Percentiles rank a stretch among this genome's conserved stretches.
These are phyloP conservation scores for Nymphalis polychloros DNA, from an alignment of 2,888 invertebrate genomes.

Conservation along the genomic window DNA sequence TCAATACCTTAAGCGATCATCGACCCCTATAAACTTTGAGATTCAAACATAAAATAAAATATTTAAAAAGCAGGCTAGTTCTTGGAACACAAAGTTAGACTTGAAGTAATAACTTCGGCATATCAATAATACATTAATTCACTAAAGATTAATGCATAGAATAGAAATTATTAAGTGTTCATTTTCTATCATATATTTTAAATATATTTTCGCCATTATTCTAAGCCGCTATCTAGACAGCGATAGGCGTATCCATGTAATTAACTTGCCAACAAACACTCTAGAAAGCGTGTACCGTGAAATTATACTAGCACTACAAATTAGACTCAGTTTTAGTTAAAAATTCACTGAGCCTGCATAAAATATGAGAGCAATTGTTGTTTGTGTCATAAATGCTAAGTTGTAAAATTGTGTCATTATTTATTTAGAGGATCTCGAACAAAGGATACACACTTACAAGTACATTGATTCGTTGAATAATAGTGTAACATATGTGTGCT, in stretches of 20 bases:
- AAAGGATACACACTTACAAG: no score
- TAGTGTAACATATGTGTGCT: no score
- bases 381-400: constrained; percentile 10
- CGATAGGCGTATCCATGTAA: constrained; percentile 14
- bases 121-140: not conserved
- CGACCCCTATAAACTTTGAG: no score
- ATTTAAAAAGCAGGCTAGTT: no score
- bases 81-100: no score
- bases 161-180: no score
- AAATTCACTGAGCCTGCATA: constrained; percentile 14
- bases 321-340: constrained; percentile 32
- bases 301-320: constrained; percentile 41
- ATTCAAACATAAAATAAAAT: no score
- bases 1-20: no score
- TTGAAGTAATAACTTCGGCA: no score
- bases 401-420: not conserved
- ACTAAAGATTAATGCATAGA: not conserved
- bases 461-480: no score
- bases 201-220: not conserved
- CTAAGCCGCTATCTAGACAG: constrained; percentile 6
- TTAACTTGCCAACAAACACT: constrained; percentile 17
- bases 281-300: constrained; percentile 38
- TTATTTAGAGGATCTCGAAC: no score
- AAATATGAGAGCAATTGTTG: constrained; percentile 13
- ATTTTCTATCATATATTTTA: not conserved